phyloP scores from a whole-genome alignment of 2,797 vertebrate species.

The Hydrophis major region DNA sequence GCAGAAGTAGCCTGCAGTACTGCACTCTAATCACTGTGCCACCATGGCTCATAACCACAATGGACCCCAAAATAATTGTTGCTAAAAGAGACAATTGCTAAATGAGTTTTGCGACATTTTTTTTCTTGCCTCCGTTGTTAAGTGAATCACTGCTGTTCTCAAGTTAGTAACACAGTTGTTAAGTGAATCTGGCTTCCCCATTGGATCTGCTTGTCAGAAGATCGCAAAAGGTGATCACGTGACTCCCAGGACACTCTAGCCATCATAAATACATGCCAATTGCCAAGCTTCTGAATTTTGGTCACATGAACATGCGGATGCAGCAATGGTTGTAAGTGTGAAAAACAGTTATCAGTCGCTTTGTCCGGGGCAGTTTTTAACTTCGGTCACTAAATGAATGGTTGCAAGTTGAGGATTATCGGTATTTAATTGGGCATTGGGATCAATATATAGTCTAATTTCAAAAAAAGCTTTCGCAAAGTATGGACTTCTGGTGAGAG shows the following conservation, averaged over 20 bases:
- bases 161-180: not conserved
- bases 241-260: not conserved
- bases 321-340: not conserved
- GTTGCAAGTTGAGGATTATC: not conserved
- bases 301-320: not conserved
- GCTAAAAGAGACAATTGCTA: not conserved
- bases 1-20: no score
- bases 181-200: not conserved
- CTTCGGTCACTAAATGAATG: not conserved
- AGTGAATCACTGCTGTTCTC: not conserved
- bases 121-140: not conserved
- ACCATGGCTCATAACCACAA: not conserved
- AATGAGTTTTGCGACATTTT: not conserved
- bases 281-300: not conserved
- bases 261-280: not conserved
- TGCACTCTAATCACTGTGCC: no score
- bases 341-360: not conserved
- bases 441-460: not conserved
- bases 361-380: not conserved
- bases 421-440: not conserved
- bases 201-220: not conserved
- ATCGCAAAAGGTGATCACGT: not conserved
- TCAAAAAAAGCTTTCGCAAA: not conserved
- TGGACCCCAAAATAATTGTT: not conserved
- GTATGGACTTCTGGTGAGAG: not conserved